A percentile compares a stretch with the other conserved stretches of the same genome.
Evolutionary conservation across 1,140 invertebrate genomes (phyloP).

Genomic region (Neodiprion lecontei): DNA sequence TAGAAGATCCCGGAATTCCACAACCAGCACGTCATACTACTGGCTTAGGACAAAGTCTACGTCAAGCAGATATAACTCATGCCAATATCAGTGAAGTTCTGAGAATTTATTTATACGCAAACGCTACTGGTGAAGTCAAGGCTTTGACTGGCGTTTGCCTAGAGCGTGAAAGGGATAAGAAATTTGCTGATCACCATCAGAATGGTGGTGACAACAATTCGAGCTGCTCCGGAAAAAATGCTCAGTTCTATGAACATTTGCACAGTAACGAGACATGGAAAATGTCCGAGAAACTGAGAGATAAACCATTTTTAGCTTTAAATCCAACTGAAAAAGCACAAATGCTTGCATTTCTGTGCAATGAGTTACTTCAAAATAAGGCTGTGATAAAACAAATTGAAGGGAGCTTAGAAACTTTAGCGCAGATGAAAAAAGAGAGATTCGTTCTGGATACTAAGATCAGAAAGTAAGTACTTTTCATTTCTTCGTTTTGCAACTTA

Average conservation of each 20-base stretch:
- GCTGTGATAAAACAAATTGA: constrained; percentile 84
- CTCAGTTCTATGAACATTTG: constrained; percentile 77
- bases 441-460: constrained; percentile 88
- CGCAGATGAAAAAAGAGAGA: constrained; percentile 78
- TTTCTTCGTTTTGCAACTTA: background rate
- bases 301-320: constrained; percentile 85
- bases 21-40: constrained; percentile 87
- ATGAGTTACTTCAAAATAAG: constrained; percentile 93
- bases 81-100: constrained; percentile 92
- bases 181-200: constrained; percentile 81
- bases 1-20: constrained; percentile 93
- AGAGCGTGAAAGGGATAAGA: constrained; percentile 78
- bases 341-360: constrained; percentile 89
- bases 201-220: constrained; percentile 71
- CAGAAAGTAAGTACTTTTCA: constrained; percentile 74
- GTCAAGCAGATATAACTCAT: constrained; percentile 91
- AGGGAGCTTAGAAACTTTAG: constrained; percentile 75
- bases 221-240: constrained; percentile 73
- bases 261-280: constrained; percentile 79
- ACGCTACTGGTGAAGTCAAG: constrained; percentile 85
- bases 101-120: constrained; percentile 86
- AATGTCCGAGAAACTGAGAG: constrained; percentile 76
- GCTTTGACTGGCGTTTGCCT: constrained; percentile 78
- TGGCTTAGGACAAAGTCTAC: constrained; percentile 86
- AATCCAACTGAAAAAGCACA: constrained; percentile 86